These are phyloP conservation scores for Tyto alba DNA, from an alignment of 2,113 vertebrate genomes.

Conservation along the genomic window DNA sequence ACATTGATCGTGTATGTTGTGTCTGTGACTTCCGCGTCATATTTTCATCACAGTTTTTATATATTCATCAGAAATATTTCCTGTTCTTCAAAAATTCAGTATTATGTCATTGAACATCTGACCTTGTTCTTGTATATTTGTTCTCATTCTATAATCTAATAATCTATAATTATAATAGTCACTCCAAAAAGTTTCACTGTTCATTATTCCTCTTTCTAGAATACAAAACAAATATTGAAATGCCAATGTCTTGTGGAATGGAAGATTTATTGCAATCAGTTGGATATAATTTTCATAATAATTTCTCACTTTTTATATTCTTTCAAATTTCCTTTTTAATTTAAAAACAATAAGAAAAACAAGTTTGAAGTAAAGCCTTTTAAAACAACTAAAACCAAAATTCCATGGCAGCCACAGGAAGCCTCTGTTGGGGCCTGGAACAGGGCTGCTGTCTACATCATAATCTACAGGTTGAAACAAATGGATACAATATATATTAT, in stretches of 20 bases:
- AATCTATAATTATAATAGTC: not conserved
- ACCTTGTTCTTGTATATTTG: not conserved
- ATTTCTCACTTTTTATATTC: not conserved
- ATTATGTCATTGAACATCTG: not conserved
- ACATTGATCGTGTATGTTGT: no score
- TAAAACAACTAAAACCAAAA: not conserved
- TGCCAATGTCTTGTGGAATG: not conserved
- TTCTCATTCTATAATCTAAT: not conserved
- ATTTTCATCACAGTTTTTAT: not conserved
- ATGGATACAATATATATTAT: not conserved
- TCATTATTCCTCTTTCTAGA: not conserved
- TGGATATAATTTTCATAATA: not conserved
- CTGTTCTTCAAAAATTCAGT: not conserved
- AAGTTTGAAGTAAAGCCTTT: not conserved
- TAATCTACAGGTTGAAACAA: not conserved
- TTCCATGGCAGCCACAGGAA: not conserved
- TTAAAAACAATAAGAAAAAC: not conserved
- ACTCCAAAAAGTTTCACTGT: not conserved
- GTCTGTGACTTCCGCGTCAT: no score
- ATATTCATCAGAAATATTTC: not conserved
- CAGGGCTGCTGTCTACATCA: not conserved
- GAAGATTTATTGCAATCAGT: not conserved
- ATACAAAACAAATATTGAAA: not conserved
- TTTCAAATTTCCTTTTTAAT: not conserved
- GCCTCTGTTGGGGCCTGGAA: not conserved